Evolutionary conservation across 2,797 vertebrate species (phyloP).

Genomic region (Lithobates sylvaticus): DNA sequence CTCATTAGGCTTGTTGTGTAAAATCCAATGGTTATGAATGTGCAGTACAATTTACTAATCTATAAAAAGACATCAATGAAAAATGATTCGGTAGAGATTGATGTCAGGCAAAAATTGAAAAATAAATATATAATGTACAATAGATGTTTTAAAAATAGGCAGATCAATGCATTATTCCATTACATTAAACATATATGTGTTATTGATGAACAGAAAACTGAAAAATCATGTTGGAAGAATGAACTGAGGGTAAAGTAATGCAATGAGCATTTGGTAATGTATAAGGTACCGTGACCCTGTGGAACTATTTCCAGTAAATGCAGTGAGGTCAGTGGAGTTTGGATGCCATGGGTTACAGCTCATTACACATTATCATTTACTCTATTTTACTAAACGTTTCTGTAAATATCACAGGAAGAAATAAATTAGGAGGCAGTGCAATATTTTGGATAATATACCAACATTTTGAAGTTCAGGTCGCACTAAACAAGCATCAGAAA

Average conservation of each 20-base stretch:
- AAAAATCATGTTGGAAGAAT: neutral
- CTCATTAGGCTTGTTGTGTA: neutral
- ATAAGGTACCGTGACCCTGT: neutral
- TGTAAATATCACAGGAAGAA: neutral
- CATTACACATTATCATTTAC: neutral
- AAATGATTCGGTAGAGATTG: neutral
- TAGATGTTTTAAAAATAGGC: neutral
- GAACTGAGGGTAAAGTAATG: neutral
- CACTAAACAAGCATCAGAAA: too few species aligned
- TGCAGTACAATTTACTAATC: neutral
- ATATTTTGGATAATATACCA: neutral
- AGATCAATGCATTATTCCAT: neutral
- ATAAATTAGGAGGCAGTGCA: neutral
- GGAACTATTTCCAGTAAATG: neutral
- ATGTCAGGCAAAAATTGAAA: conserved; percentile 3
- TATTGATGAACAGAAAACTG: neutral
- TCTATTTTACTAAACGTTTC: neutral
- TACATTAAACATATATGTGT: neutral
- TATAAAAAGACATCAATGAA: conserved; percentile 7
- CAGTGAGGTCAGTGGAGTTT: neutral
- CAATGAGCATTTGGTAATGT: neutral
- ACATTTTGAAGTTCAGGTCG: too few species aligned
- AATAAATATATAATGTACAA: neutral
- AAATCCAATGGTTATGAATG: conserved; percentile 1
- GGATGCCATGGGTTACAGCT: neutral